These are phyloP conservation scores for Tenthredo distinguenda DNA, from an alignment of 2,888 invertebrate genomes.

Conservation along the genomic window DNA sequence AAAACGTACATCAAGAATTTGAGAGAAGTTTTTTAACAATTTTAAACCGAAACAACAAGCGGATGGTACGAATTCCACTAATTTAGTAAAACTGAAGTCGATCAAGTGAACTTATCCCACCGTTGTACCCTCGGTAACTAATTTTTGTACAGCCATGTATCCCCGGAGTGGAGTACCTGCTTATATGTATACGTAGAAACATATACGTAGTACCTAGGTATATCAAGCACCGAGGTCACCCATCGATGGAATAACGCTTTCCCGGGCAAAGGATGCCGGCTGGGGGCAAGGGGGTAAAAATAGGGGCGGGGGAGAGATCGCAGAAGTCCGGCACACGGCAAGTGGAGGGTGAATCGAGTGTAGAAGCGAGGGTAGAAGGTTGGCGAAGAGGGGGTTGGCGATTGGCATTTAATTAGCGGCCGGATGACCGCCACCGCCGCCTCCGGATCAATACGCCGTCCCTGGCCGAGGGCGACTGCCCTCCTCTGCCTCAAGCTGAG, in stretches of 20 bases:
- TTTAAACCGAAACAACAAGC: not conserved
- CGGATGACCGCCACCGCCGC: slow-evolving; percentile 75
- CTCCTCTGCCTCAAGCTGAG: slow-evolving; percentile 56
- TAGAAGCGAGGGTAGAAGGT: slow-evolving; percentile 63
- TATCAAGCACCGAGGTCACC: slow-evolving; percentile 7
- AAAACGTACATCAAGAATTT: not conserved
- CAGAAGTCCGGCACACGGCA: slow-evolving; percentile 65
- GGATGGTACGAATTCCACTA: not conserved
- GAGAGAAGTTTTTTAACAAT: too few species aligned
- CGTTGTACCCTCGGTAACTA: not conserved
- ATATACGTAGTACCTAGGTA: not conserved
- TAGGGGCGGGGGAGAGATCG: slow-evolving; percentile 66
- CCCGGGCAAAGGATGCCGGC: slow-evolving; percentile 51
- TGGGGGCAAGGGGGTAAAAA: slow-evolving; percentile 39
- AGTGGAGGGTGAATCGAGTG: slow-evolving; percentile 72
- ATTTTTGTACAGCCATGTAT: not conserved
- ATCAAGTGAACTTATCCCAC: not conserved
- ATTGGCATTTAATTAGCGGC: slow-evolving; percentile 79
- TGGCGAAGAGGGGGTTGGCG: slow-evolving; percentile 72
- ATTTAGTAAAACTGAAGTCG: not conserved
- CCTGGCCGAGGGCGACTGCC: slow-evolving; percentile 66
- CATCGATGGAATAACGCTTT: slow-evolving; percentile 62
- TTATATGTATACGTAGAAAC: not conserved
- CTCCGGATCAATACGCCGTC: slow-evolving; percentile 77
- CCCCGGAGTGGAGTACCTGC: not conserved